Base-by-base conservation (phyloP, 2,797 vertebrate genomes). In the Hirundo rustica region DNA sequence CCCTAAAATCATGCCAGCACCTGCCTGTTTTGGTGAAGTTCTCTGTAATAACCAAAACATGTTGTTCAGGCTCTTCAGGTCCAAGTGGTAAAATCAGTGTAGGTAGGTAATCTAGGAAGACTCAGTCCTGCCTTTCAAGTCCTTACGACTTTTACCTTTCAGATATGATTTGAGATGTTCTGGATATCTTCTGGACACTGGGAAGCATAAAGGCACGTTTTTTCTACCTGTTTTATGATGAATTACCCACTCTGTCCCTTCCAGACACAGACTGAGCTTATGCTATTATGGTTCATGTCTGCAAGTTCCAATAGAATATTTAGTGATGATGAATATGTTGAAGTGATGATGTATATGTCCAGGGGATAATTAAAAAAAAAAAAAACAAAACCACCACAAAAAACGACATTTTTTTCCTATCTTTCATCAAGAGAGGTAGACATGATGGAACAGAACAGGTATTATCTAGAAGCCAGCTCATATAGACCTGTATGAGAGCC, bases 1-100 rank as follows among this genome's bases (percentile, higher is more conserved):
- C 29, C 38, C 34, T 93, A 93, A 92, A 95, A 95, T 89, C 92
- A 67, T 87, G 84, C 57, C 81, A 77, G 65, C 30, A 92, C 86
- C 67, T 91, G 80, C 53, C 74, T 89, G n/a, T 54, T 94, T 79
- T 87, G n/a, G 77, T 90, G 61, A 93, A 92, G 71, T 87, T 94
- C 74, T 83, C 88, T 82, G 16, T 73, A 91, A 85, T 82, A 89
- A 85, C 42, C 67, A 74, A 87, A 97, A 94, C 74, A 0, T 15
- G 94, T 82, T 76, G 71, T 84, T 93, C 96, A 91, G 74, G 94
- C 75, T 94, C 47, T 87, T 93, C 95, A 85, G 67, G 92, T 91
- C 78, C 50, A 87, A 79, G 84, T 55, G 32, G 80, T 67, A 73
- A 85, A 89, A 66, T 73, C 17, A 34, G 64, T 13, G 42, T 36